phyloP scores from a whole-genome alignment of 1,140 invertebrate species.

The Laupala kohalensis region DNA sequence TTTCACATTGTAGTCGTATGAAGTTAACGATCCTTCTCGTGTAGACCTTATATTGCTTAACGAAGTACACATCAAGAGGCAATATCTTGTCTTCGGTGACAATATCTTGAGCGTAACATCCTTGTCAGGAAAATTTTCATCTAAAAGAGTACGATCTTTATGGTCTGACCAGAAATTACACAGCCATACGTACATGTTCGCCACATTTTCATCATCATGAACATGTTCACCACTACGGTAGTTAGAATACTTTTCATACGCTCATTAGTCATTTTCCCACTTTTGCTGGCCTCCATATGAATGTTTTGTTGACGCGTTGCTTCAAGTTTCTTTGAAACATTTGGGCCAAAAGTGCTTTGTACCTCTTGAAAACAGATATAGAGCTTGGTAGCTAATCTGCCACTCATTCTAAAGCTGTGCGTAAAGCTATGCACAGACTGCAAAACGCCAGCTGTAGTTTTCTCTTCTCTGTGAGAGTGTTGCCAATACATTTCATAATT shows the following conservation, averaged over 20 bases:
- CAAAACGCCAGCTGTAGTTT: not conserved
- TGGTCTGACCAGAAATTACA: not conserved
- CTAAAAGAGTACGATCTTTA: not conserved
- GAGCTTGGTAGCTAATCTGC: not conserved
- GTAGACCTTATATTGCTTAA: not conserved
- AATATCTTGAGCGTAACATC: not conserved
- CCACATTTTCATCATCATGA: not conserved
- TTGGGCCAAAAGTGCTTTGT: not conserved
- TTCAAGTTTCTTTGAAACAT: too few species aligned
- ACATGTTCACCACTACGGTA: too few species aligned
- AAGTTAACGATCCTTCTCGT: too few species aligned
- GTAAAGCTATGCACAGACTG: not conserved
- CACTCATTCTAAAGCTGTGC: not conserved
- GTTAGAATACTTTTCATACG: not conserved
- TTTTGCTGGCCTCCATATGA: not conserved
- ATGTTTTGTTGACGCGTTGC: not conserved
- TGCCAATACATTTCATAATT: not conserved
- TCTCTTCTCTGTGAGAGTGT: not conserved
- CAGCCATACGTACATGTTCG: not conserved
- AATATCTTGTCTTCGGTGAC: not conserved
- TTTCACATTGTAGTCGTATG: too few species aligned
- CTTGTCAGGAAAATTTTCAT: not conserved
- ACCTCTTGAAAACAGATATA: not conserved
- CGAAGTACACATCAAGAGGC: not conserved
- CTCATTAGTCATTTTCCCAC: not conserved